Percentiles rank a stretch among this genome's conserved stretches.
These are phyloP conservation scores for Amblyjoppa proteus DNA, from an alignment of 2,888 invertebrate genomes.

Conservation along the genomic window DNA sequence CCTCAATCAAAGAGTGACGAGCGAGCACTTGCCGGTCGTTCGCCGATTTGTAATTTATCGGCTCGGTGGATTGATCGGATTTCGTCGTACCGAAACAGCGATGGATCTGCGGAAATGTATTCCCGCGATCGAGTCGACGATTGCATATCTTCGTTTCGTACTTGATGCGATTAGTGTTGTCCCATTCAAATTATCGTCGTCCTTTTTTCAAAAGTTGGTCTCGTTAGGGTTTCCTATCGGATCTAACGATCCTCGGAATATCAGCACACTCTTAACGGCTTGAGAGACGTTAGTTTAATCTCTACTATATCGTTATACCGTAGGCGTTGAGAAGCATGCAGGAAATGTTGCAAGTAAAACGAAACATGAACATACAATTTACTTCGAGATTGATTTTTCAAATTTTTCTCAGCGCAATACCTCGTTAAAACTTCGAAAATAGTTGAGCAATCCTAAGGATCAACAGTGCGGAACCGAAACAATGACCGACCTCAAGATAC, in stretches of 20 bases:
- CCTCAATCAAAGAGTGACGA: constrained; percentile 55
- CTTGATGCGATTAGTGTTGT: neutral
- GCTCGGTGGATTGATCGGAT: constrained; percentile 47
- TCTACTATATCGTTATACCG: neutral
- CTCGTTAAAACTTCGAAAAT: neutral
- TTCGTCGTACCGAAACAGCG: constrained; percentile 4
- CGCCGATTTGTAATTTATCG: constrained; percentile 58
- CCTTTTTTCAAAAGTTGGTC: neutral
- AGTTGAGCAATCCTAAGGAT: neutral
- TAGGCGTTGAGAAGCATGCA: neutral
- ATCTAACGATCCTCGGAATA: neutral
- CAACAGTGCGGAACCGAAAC: neutral
- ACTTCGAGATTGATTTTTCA: neutral
- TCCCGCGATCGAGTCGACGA: neutral
- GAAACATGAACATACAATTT: neutral
- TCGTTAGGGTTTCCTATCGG: neutral
- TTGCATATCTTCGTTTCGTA: neutral
- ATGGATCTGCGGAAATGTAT: neutral
- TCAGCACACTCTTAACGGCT: neutral
- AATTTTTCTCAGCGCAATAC: neutral
- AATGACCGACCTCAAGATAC: neutral
- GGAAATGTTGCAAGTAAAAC: neutral
- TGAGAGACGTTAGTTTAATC: neutral
- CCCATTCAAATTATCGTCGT: neutral
- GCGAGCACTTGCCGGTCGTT: constrained; percentile 50